Evolutionary conservation across 2,888 invertebrate genomes (phyloP), one percentile per base, ranked within the genome.

Genomic region (Meloe dianella): DNA sequence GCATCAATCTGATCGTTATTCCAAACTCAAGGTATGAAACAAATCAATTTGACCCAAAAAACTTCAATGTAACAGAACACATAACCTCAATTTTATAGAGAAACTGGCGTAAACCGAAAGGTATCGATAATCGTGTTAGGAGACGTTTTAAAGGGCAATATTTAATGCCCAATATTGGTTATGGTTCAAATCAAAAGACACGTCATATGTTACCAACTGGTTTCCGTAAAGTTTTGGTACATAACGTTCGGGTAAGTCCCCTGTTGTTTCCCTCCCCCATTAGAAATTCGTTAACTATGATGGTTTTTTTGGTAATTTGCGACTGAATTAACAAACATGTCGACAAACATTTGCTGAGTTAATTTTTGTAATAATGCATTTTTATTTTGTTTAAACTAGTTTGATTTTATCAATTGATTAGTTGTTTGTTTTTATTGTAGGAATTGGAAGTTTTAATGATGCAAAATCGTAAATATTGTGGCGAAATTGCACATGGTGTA

Each of bases 91-190:
- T 54, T 32, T 27, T 47, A 6, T 63, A 95, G 95, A 89, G 93
- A 77, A 97, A 95, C 90, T 99, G 99, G 99, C 92, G 99, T 84
- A 99, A 98, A 87, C 99, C 99, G 22, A 98, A 98, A 88, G 99
- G 99, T 96, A 99, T 99, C 86, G 99, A 99, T 87, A 99, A 99
- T 91, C 91, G 98, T 86, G 98, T 99, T 60, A 92, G 99, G 77
- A 92, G 99, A 84, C 91, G 98, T 78, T 99, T 99, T 89, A 99
- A 99, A 93, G 99, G 99, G 32, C 98, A 98, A 84, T 96, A 93
- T 83, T 87, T 95, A 87, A 99, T 99, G 99, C 99, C 99, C 74
- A 97, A 92, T 84, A 97, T 99, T 84, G 99, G 99, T 90, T 99
- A 98, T 84, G 98, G 99, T 75, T 96, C 96, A 78, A 94, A 93